Evolutionary conservation across 2,797 vertebrate species (phyloP), one percentile per base, ranked within the genome.

Genomic region (Hyperoplus immaculatus): DNA sequence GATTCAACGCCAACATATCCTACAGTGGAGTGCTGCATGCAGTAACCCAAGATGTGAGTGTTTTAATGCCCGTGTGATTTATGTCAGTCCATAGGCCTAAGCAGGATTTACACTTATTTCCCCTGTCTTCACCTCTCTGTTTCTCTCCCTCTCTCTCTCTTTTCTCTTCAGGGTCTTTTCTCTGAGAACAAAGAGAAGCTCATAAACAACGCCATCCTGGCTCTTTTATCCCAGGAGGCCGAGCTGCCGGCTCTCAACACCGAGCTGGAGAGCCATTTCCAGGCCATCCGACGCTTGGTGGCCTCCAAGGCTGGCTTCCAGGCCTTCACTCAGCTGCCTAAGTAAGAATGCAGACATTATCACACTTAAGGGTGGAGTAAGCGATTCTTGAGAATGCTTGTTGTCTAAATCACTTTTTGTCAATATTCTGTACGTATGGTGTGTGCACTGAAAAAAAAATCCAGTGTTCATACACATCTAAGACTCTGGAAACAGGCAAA

Each of bases 161-260:
- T 55, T 56, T 21, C 16, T 56, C 41, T 68, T 8, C 80, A 99
- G 98, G 98, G 98, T 69, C 96, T 99, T 58, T 99, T 99, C 91
- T 99, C 98, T 1, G 98, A 99, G 95, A 99, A 99, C 94, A 99
- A 99, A 93, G 98, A 99, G 93, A 99, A 99, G 85, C 95, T 99
- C 87, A 99, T 99, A 89, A 99, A 97, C 95, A 99, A 99, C 67
- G 97, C 98, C 80, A 96, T 99, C 91, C 96, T 97, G 82, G 97
- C 98, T 41, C 94, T 99, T 51, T 88, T 99, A 3, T 97, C 96
- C n/a, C 98, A 99, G 87, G 98, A 99, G 81, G 94, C 95, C 3
- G 98, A 99, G 89, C 88, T 95, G 67, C 95, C 96, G 1, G 91
- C 95, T 62, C 95, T 96, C 38, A 98, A 97, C 41, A 84, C 97